Evolutionary conservation across 2,888 invertebrate genomes (phyloP), one percentile per base, ranked within the genome.

Genomic region (Teleiodes luculella): DNA sequence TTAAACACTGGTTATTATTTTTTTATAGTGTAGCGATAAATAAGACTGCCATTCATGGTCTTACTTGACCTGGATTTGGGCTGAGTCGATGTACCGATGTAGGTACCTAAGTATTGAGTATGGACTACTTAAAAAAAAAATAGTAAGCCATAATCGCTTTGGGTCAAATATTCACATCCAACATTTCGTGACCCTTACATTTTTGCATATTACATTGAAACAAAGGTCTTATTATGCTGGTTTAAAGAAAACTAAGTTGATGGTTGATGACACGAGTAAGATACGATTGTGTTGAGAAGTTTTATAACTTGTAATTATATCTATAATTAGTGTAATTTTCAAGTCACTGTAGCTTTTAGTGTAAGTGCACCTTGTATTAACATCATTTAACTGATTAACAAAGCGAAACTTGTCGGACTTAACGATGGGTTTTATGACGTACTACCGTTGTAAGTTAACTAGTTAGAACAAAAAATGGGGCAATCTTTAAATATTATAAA

Each of bases 21-120:
- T 55, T 49, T 52, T 43, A 28, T 59, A 53, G 35, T 28, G 48
- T 13, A 28, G 35, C 46, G 63, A 67, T 67, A 64, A 59, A 60
- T 63, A 61, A 65, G 59, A 61, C 54, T 54, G 52, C 49, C 63
- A 71, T 69, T 68, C 60, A 65, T 65, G 64, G 60, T 60, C 43
- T 60, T 61, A 54, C 51, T 52, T 64, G 66, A 65, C 67, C 68
- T 62, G 66, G 59, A 66, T 67, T 57, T 56, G 46, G 28, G 43
- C 13, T 46, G 35, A 56, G 56, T 60, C 58, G 43, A 48, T 51
- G 53, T 24, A n/a, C n/a, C n/a, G n/a, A n/a, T n/a, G n/a, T n/a
- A n/a, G n/a, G n/a, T n/a, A n/a, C n/a, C n/a, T 37, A 48, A 37
- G 56, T 35, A 48, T 35, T 10, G 28, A 8, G 41, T 6, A 10